Evolutionary conservation across 2,113 vertebrate genomes (phyloP), one percentile per base, ranked within the genome.

Genomic region (Nematolebias whitei): DNA sequence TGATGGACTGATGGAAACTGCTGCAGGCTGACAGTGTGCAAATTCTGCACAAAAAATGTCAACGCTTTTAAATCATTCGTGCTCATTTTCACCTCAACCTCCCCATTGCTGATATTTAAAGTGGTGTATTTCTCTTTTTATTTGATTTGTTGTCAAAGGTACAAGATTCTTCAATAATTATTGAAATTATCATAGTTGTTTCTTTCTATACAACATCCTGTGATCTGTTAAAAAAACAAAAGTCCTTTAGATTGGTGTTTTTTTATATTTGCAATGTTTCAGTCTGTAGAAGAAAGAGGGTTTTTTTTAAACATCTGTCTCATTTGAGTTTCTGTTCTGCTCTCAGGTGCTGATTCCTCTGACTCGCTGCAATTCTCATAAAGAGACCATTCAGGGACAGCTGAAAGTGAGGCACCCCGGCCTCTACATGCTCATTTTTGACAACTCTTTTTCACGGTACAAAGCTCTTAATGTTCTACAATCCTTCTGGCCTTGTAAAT

Each of bases 401-500:
- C 92, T 99, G 70, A 98, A 98, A 83, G 95, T 93, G 19, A 91
- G 93, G 61, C 91, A 88, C 0, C 65, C 94, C 0, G 97, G 97
- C 67, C 80, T 95, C 80, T 99, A 99, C 90, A 90, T 90, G 0
- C 93, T 98, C 38, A 91, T 98, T 89, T 99, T 99, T 45, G 97
- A 99, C 92, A 99, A 99, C 84, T 96, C 96, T 1, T 98, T 97
- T 71, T 99, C 97, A 52, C 94, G 96, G 97, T 99, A 89, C 19
- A 90, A 5, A 35, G 14, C 23, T 23, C 20, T 12, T 18, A 48
- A n/a, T n/a, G n/a, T n/a, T n/a, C n/a, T n/a, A n/a, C n/a, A 18
- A 11, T 7, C 20, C 56, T 47, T 29, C 51, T 23, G n/a, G n/a
- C n/a, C 15, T 35, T 59, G 10, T 43, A 23, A 23, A 12, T 52